These are phyloP conservation scores for Hipparchia semele DNA, from an alignment of 2,888 invertebrate genomes.

Conservation along the genomic window DNA sequence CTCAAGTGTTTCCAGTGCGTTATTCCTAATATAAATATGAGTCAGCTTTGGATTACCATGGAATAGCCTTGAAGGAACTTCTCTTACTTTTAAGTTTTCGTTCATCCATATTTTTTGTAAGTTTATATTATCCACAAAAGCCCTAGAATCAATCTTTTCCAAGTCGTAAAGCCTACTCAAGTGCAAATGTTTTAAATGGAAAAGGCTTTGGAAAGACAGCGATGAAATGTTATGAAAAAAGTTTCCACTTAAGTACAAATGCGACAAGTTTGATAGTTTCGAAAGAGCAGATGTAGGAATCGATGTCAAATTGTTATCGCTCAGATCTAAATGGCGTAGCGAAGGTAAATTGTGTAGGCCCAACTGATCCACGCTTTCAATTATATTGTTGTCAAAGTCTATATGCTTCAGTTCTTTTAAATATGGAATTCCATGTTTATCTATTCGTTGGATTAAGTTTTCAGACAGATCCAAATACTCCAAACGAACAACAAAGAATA, in stretches of 20 bases:
- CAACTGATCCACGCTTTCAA: slow-evolving; percentile 87
- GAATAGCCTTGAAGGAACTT: slow-evolving; percentile 91
- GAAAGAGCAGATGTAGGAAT: slow-evolving; percentile 90
- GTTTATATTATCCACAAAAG: slow-evolving; percentile 93
- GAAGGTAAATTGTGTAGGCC: slow-evolving; percentile 90
- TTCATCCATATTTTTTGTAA: slow-evolving; percentile 90
- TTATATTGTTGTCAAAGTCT: slow-evolving; percentile 89
- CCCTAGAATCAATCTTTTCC: slow-evolving; percentile 88
- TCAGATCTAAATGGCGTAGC: slow-evolving; percentile 88
- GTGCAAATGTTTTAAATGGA: slow-evolving; percentile 89
- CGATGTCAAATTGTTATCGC: slow-evolving; percentile 91
- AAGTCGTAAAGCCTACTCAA: slow-evolving; percentile 87
- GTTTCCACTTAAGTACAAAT: slow-evolving; percentile 91
- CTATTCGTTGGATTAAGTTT: slow-evolving; percentile 90
- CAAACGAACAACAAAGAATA: slow-evolving; percentile 86
- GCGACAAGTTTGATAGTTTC: slow-evolving; percentile 89
- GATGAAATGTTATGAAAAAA: slow-evolving; percentile 88
- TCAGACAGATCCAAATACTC: slow-evolving; percentile 89
- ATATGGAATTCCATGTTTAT: slow-evolving; percentile 88
- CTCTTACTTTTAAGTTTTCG: slow-evolving; percentile 88
- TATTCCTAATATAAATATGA: slow-evolving; percentile 89
- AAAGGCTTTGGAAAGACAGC: slow-evolving; percentile 92
- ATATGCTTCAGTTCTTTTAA: slow-evolving; percentile 88
- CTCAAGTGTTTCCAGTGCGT: slow-evolving; percentile 89
- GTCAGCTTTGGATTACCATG: slow-evolving; percentile 91